Conservation (phyloP, 2,113 vertebrate genomes). For the Chionodraco myersi region DNA sequence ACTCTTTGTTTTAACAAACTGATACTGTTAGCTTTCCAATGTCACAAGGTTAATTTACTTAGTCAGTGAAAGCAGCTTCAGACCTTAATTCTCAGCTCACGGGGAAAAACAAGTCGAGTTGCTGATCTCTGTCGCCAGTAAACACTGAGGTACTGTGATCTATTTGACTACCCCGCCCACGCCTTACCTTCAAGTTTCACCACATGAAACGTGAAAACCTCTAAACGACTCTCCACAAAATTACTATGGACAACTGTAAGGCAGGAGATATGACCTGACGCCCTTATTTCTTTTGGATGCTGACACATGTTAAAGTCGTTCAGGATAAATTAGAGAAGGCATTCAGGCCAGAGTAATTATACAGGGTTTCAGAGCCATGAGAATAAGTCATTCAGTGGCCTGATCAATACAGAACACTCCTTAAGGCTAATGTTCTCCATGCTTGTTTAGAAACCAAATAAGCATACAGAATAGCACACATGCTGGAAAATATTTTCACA, state of each 20-base stretch:
- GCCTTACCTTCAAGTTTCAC: slow-evolving; percentile 41
- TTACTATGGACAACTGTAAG: slow-evolving; percentile 47
- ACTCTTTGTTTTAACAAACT: slow-evolving; percentile 61
- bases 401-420: slow-evolving; percentile 71
- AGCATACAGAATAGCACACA: slow-evolving; percentile 78
- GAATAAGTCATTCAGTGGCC: slow-evolving; percentile 79
- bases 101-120: slow-evolving; percentile 69
- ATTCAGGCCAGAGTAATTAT: slow-evolving; percentile 65
- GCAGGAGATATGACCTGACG: slow-evolving; percentile 48
- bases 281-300: slow-evolving; percentile 62
- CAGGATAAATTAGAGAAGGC: slow-evolving; percentile 51
- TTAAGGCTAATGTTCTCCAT: slow-evolving; percentile 79
- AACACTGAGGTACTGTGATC: slow-evolving; percentile 67
- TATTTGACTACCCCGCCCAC: slow-evolving; percentile 31
- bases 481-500: slow-evolving; percentile 79
- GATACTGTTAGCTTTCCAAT: slow-evolving; percentile 59
- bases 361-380: slow-evolving; percentile 76
- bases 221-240: slow-evolving; percentile 35
- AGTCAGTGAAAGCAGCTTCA: slow-evolving; percentile 78
- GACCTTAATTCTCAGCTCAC: slow-evolving; percentile 72
- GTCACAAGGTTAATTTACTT: slow-evolving; percentile 81
- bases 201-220: slow-evolving; percentile 43
- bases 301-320: slow-evolving; percentile 48
- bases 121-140: slow-evolving; percentile 60
- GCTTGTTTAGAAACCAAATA: slow-evolving; percentile 80